Base-by-base conservation (phyloP, 2,797 vertebrate species). In the Amblyopsis hoosieri region DNA sequence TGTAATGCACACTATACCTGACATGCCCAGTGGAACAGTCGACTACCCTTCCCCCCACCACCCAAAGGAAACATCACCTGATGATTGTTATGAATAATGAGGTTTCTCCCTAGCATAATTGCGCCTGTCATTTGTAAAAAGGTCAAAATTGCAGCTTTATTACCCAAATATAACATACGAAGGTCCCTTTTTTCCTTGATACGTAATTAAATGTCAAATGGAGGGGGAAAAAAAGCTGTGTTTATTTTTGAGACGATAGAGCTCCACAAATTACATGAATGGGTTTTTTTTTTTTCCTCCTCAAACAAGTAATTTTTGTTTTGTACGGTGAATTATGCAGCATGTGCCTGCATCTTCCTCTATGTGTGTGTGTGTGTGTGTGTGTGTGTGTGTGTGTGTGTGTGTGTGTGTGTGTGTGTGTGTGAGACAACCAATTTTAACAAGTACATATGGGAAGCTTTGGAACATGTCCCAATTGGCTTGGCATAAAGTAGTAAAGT, bases 51-150 rank as follows among this genome's bases (percentile, higher is more conserved):
- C 31, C 67, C 17, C 5, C 62, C 57, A 47, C 75, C 56, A 45
- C 51, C 75, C 56, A 46, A n/a, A 12, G n/a, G 67, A 75, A 66
- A 66, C 23, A 42, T 69, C 60, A 54, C 52, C 52, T 62, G 54
- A 64, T 58, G 56, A 60, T 47, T n/a, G 58, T 66, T 63, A 69
- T 67, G 64, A 55, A 75, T 64, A 72, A 76, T 65, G 54, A 62
- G 45, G 14, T 11, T 57, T 57, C 60, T 62, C 61, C 10, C 10
- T 45, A 17, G 10, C 31, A 19, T 67, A 67, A 76, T 71, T 80
- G 54, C 55, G 52, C 23, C 29, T 64, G 51, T 61, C 42, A 71
- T 57, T 64, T 76, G 4, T 69, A 13, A 51, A 76, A 64, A 75
- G 51, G 63, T 59, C 29, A 58, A 58, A 31, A 29, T 59, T 42